Evolutionary conservation across 2,888 invertebrate species (phyloP), one percentile per base, ranked within the genome.

Genomic region (Lasioglossum villosulum): DNA sequence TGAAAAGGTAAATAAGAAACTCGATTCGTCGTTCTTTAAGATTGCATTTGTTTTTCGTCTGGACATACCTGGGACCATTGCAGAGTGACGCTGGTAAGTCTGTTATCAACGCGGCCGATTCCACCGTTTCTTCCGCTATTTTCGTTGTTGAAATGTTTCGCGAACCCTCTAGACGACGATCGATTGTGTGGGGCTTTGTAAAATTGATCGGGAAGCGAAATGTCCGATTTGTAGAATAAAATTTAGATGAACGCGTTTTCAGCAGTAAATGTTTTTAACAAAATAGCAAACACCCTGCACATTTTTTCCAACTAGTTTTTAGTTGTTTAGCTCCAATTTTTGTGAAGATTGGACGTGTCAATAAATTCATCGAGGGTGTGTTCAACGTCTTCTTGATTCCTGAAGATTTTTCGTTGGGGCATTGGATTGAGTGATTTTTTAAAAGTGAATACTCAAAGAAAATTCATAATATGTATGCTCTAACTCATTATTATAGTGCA

Each of bases 1-100:
- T n/a, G 59, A 34, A 34, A 78, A 76, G 48, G 52, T 48, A 87
- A 68, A 77, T 75, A 82, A 59, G 68, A 34, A n/a, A 37, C 45
- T 42, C 39, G 39, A 73, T 30, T 73, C 27, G n/a, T 34, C 52
- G 34, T 30, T 75, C 48, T 52, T 70, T 14, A 30, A 73, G 72
- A 66, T 76, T 75, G 59, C 68, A 39, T 71, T 59, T 72, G 19
- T 10, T 74, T 74, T n/a, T n/a, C 16, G 14, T 37, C 56, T 12
- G 23, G 30, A 23, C 23, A n/a, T n/a, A 70, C 37, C 37, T 23
- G 39, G 70, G n/a, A 39, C 23, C 3, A 10, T 23, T 23, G 19
- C 12, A 12, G 68, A 68, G 34, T 37, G 23, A 30, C 63, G 30
- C 19, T 19, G 68, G 23, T 68, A 23, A 68, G 37, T 23, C 19